These are phyloP conservation scores for Idaea biselata DNA, from an alignment of 2,888 invertebrate genomes.

Conservation along the genomic window DNA sequence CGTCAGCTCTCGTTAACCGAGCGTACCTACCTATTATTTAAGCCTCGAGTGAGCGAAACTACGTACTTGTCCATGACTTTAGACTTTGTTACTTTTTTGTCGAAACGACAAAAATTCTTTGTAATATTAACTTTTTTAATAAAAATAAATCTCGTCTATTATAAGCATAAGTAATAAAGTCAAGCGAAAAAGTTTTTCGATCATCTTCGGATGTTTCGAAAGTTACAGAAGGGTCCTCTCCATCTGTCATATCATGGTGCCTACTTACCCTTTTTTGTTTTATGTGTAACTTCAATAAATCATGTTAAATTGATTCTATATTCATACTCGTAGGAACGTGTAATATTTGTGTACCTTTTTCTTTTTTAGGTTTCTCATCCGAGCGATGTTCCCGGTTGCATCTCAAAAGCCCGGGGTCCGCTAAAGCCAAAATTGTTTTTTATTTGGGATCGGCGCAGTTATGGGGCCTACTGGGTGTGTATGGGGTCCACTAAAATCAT, in stretches of 20 bases:
- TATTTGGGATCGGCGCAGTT: too few relatives aligned
- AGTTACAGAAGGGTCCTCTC: not conserved
- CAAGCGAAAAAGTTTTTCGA: slow-evolving; percentile 11
- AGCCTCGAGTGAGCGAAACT: not conserved
- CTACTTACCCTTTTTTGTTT: not conserved
- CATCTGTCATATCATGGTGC: not conserved
- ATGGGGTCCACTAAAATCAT: too few relatives aligned
- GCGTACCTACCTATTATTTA: not conserved
- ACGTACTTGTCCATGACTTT: not conserved
- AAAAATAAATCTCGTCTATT: slow-evolving; percentile 15
- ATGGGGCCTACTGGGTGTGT: too few relatives aligned
- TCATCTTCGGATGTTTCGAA: slow-evolving; percentile 3
- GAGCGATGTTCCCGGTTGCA: too few relatives aligned
- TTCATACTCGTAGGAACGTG: not conserved
- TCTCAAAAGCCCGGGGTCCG: too few relatives aligned
- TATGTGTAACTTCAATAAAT: not conserved
- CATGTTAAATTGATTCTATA: not conserved
- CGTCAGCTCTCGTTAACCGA: too few relatives aligned
- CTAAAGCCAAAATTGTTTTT: too few relatives aligned
- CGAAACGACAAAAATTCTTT: slow-evolving; percentile 1
- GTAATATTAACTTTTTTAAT: slow-evolving; percentile 15
- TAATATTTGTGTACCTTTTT: too few relatives aligned
- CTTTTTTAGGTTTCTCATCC: too few relatives aligned
- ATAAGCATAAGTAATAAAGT: slow-evolving; percentile 2
- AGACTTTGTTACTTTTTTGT: slow-evolving; percentile 2